A percentile compares a stretch with the other conserved stretches of the same genome.
phyloP scores from a whole-genome alignment of 2,888 invertebrate species.

The Heterodera filipjevi region DNA sequence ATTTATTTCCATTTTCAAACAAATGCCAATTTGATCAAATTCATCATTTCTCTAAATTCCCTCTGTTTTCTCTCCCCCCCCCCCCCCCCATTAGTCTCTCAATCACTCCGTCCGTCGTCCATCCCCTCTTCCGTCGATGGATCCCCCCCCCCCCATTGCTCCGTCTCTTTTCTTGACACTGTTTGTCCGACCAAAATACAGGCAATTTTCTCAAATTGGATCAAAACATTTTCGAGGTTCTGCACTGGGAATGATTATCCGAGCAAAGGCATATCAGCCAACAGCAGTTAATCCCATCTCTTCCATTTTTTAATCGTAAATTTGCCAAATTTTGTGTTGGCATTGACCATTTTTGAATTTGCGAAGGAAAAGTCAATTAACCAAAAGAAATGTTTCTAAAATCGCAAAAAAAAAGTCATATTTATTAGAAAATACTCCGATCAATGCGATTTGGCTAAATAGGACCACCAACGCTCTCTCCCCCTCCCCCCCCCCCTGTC shows the following conservation, averaged over 20 bases:
- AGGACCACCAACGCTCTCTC: not conserved
- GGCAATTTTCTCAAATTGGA: not conserved
- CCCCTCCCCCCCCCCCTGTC: not conserved
- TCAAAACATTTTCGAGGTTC: not conserved
- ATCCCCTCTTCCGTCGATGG: not conserved
- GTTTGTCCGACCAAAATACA: not conserved
- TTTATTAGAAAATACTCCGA: not conserved
- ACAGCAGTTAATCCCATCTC: not conserved
- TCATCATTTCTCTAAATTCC: not conserved
- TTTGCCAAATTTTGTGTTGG: not conserved
- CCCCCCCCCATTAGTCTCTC: not conserved
- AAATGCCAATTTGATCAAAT: too few relatives aligned
- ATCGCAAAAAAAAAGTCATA: not conserved
- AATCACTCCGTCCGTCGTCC: not conserved
- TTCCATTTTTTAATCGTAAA: not conserved
- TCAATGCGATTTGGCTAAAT: not conserved
- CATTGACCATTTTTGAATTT: not conserved
- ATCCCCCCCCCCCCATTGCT: not conserved
- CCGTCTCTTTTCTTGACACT: not conserved
- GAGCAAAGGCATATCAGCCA: not conserved
- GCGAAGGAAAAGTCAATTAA: not conserved
- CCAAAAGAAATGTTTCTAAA: not conserved
- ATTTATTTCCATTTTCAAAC: too few relatives aligned
- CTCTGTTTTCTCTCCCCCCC: not conserved
- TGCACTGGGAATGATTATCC: not conserved